phyloP scores from a whole-genome alignment of 2,797 vertebrate genomes.

The Cossypha dichroa region DNA sequence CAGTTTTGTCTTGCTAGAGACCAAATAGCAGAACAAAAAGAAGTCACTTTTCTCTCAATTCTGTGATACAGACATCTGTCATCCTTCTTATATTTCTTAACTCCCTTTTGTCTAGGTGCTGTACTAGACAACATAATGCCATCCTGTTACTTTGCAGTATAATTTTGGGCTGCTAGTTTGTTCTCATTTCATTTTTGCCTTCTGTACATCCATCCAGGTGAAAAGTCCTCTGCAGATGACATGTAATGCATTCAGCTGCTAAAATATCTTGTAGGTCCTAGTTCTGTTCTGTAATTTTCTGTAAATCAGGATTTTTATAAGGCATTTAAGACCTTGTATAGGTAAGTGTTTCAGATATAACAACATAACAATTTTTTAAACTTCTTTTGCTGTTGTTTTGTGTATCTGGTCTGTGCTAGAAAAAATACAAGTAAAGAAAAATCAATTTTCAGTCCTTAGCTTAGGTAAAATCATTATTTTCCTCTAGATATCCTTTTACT shows the following conservation, averaged over 20 bases:
- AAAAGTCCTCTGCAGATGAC: background rate
- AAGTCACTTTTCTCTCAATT: background rate
- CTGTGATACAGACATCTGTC: background rate
- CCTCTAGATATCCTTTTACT: background rate
- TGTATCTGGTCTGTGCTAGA: background rate
- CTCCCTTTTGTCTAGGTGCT: background rate
- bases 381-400: background rate
- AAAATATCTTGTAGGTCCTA: background rate
- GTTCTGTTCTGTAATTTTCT: background rate
- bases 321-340: background rate
- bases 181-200: background rate
- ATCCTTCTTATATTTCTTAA: background rate
- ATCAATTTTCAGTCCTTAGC: background rate
- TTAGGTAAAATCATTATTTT: background rate
- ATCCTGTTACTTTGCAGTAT: background rate
- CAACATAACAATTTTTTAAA: background rate
- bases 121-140: background rate
- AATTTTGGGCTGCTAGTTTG: background rate
- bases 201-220: background rate
- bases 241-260: background rate
- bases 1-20: background rate
- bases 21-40: background rate
- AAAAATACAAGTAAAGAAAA: background rate
- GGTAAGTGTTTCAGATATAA: background rate
- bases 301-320: background rate